Conservation (phyloP, 2,888 invertebrate genomes). For the Andrena minutula region DNA sequence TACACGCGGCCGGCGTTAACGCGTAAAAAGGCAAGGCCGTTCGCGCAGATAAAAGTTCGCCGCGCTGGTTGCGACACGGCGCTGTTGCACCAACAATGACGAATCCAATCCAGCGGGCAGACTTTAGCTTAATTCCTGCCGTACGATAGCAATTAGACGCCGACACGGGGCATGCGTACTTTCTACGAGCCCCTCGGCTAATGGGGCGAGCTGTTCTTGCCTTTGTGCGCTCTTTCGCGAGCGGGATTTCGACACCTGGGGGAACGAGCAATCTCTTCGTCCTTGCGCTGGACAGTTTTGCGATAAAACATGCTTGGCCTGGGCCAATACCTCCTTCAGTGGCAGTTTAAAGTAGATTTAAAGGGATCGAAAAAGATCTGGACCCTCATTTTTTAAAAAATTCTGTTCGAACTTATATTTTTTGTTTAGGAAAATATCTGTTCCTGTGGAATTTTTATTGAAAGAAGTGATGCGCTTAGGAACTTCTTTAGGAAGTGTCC, state of each 20-base stretch:
- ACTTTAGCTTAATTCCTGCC: slow-evolving; percentile 40
- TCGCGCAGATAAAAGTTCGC: slow-evolving; percentile 78
- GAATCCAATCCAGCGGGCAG: slow-evolving; percentile 21
- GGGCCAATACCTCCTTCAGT: not conserved
- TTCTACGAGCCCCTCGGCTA: slow-evolving; percentile 24
- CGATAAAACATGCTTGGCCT: not conserved
- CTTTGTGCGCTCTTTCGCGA: slow-evolving; percentile 28
- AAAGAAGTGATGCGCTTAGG: too few relatives aligned
- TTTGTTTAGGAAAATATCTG: too few relatives aligned
- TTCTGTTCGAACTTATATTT: too few relatives aligned
- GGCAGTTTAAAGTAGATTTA: too few relatives aligned
- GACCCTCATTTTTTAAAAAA: too few relatives aligned
- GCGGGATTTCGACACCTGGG: slow-evolving; percentile 23
- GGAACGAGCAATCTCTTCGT: slow-evolving; percentile 51
- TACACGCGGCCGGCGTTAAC: slow-evolving; percentile 66
- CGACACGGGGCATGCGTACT: slow-evolving; percentile 20
- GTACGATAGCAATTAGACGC: slow-evolving; percentile 39
- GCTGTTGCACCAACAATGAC: slow-evolving; percentile 78
- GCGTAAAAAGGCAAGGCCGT: slow-evolving; percentile 80
- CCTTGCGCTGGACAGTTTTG: slow-evolving; percentile 41
- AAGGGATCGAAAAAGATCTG: too few relatives aligned
- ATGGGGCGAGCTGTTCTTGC: slow-evolving; percentile 11
- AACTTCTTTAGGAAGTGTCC: too few relatives aligned
- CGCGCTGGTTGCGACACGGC: slow-evolving; percentile 79
- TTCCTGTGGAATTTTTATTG: too few relatives aligned